A percentile compares a stretch with the other conserved stretches of the same genome.
Conservation (phyloP, 2,888 invertebrate genomes). For the Apoda limacodes region DNA sequence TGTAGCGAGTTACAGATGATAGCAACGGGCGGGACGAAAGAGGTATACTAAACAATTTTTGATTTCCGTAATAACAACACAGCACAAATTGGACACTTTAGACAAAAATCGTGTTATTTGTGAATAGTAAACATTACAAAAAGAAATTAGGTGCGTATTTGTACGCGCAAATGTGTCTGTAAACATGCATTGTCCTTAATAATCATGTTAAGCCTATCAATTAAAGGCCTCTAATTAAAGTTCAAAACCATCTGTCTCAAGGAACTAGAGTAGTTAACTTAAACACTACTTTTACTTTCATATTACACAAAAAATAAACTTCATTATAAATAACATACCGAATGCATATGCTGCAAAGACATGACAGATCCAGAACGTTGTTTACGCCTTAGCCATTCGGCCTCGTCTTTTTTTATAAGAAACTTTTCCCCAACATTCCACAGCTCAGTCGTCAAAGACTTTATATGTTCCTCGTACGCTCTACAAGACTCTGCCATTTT, state of each 20-base stretch:
- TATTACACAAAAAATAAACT: constrained; percentile 1
- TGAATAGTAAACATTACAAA: too few relatives aligned
- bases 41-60: too few relatives aligned
- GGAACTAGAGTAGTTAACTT: background rate
- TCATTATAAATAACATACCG: constrained; percentile 39
- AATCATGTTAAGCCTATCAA: too few relatives aligned
- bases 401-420: constrained; percentile 67
- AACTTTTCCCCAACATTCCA: constrained; percentile 74
- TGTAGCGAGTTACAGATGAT: too few relatives aligned
- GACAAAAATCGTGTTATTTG: too few relatives aligned
- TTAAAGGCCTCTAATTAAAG: constrained; percentile 1
- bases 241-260: background rate
- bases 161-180: too few relatives aligned
- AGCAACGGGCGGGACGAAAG: too few relatives aligned
- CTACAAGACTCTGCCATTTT: constrained; percentile 46
- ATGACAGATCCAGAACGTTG: constrained; percentile 50
- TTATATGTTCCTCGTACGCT: constrained; percentile 49
- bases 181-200: too few relatives aligned
- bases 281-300: too few relatives aligned
- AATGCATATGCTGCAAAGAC: constrained; percentile 56
- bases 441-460: constrained; percentile 63
- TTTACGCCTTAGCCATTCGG: constrained; percentile 55
- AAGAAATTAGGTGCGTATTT: too few relatives aligned
- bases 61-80: too few relatives aligned
- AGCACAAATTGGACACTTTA: too few relatives aligned